phyloP scores from a whole-genome alignment of 2,113 vertebrate genomes.

The Neolamprologus hecqui region DNA sequence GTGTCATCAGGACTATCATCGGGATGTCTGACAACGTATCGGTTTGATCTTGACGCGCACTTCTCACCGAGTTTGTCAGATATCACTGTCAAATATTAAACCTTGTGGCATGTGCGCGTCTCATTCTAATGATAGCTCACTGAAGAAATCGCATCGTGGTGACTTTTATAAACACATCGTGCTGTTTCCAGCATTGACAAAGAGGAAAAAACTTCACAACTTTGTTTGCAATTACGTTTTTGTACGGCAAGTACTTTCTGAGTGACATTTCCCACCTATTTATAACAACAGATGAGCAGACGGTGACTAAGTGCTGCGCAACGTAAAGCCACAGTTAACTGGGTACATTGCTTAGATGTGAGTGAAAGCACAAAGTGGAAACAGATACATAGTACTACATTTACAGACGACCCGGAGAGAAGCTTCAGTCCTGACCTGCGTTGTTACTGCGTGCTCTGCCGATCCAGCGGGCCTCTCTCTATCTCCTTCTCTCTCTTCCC shows the following conservation, averaged over 20 bases:
- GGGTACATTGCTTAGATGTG: slow-evolving; percentile 5
- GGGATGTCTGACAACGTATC: slow-evolving; percentile 42
- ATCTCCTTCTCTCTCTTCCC: not conserved
- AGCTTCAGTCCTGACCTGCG: slow-evolving; percentile 42
- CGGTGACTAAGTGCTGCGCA: slow-evolving; percentile 10
- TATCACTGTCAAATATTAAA: slow-evolving; percentile 57
- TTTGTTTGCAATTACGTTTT: slow-evolving; percentile 43
- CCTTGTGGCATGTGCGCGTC: slow-evolving; percentile 21
- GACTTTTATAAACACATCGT: slow-evolving; percentile 14
- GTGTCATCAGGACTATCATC: slow-evolving; percentile 55
- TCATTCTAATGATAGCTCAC: slow-evolving; percentile 59
- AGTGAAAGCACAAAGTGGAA: not conserved
- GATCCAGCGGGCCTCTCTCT: slow-evolving; percentile 6
- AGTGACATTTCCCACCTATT: slow-evolving; percentile 56
- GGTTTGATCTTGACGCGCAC: slow-evolving; percentile 52
- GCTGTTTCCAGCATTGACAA: not conserved
- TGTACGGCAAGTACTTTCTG: slow-evolving; percentile 25
- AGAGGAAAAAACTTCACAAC: not conserved
- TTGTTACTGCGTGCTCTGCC: slow-evolving; percentile 30
- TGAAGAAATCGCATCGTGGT: slow-evolving; percentile 1
- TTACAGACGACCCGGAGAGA: slow-evolving; percentile 29
- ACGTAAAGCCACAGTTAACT: slow-evolving; percentile 20
- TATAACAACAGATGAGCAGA: slow-evolving; percentile 31
- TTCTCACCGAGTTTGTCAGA: slow-evolving; percentile 48
- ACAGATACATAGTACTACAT: not conserved